phyloP scores from a whole-genome alignment of 2,888 invertebrate genomes.

The Deilephila elpenor region DNA sequence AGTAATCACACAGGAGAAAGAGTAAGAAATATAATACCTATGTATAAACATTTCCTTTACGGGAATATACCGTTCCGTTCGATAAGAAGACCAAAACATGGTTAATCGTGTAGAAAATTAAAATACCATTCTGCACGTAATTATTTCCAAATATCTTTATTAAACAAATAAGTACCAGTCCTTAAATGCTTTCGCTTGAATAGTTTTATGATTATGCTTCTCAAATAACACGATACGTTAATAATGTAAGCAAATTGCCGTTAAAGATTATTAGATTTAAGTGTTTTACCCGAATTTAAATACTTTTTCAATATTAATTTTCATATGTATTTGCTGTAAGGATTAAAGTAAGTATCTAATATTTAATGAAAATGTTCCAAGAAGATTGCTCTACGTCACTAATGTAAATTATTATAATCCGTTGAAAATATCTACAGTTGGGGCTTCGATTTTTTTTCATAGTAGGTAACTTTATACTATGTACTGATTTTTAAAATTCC shows the following conservation, averaged over 20 bases:
- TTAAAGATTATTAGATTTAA: background rate
- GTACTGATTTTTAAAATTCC: no score
- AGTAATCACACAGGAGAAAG: no score
- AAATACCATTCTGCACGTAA: no score
- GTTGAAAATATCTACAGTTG: no score
- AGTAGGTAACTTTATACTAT: no score
- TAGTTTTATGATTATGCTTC: background rate
- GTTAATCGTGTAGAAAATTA: background rate
- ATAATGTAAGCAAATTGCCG: background rate
- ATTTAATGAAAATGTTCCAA: background rate
- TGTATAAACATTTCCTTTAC: no score
- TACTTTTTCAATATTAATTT: background rate
- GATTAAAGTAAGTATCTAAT: background rate
- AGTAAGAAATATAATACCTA: no score
- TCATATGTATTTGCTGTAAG: background rate
- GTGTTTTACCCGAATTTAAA: background rate
- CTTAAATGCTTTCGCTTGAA: constrained; percentile 15
- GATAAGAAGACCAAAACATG: background rate
- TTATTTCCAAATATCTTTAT: background rate
- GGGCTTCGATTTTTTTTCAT: no score
- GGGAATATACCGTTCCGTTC: background rate
- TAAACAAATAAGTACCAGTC: background rate
- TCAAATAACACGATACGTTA: background rate
- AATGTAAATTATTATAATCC: no score
- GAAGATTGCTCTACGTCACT: no score